Evolutionary conservation across 2,113 vertebrate genomes (phyloP).

Genomic region (Hippocampus mohnikei): DNA sequence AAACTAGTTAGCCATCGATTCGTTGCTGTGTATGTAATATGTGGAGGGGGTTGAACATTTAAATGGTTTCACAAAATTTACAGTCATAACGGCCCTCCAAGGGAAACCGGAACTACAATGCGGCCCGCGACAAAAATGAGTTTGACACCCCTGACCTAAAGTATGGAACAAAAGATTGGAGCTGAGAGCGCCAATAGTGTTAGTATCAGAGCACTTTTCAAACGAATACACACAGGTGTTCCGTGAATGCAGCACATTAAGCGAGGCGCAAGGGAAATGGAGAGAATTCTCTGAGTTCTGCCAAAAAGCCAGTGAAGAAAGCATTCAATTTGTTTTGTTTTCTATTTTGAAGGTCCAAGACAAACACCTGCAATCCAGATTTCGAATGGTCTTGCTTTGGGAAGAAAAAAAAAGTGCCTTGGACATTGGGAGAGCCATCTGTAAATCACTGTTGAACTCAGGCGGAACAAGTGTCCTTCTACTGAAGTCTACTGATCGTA

Average conservation of each 20-base stretch:
- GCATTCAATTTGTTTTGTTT: not conserved
- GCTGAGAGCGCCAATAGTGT: too few species aligned
- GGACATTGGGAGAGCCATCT: not conserved
- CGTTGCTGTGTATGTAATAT: too few species aligned
- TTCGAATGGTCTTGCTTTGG: not conserved
- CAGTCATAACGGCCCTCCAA: too few species aligned
- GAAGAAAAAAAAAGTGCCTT: not conserved
- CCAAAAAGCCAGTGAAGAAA: not conserved
- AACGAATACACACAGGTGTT: not conserved
- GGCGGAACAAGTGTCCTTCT: constrained; percentile 1
- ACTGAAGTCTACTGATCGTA: not conserved
- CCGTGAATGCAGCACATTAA: not conserved
- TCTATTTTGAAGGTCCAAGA: not conserved
- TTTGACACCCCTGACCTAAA: too few species aligned
- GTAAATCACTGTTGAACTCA: not conserved
- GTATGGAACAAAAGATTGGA: too few species aligned
- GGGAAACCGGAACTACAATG: too few species aligned
- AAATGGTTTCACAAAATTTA: too few species aligned
- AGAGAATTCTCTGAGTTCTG: not conserved
- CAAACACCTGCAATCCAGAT: constrained; percentile 1
- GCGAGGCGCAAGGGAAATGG: not conserved
- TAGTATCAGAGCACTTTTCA: too few species aligned
- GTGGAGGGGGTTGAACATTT: too few species aligned
- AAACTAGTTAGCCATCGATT: too few species aligned
- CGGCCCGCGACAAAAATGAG: too few species aligned